Conservation (phyloP, 1,140 invertebrate genomes). For the Holotrichia oblita region DNA sequence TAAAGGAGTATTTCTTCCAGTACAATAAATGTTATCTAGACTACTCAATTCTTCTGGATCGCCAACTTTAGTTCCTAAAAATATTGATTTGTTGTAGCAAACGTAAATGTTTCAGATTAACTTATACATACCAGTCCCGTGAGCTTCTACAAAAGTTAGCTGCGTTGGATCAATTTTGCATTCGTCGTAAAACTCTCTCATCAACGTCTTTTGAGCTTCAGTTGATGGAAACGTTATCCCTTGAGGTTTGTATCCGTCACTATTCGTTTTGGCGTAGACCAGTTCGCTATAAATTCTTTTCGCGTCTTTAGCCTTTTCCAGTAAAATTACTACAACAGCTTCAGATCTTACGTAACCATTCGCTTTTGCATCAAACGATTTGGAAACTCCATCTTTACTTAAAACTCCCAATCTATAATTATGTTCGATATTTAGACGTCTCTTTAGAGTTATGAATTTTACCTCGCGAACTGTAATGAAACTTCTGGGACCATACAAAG, state of each 20-base stretch:
- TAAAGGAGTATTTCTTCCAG: slow-evolving; percentile 73
- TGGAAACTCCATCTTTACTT: slow-evolving; percentile 85
- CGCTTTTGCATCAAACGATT: slow-evolving; percentile 87
- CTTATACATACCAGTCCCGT: slow-evolving; percentile 79
- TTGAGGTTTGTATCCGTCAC: slow-evolving; percentile 80
- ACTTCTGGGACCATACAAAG: slow-evolving; percentile 86
- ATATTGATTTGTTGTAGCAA: neutral
- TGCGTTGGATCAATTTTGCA: slow-evolving; percentile 75
- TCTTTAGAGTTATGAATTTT: neutral
- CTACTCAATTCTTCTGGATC: slow-evolving; percentile 90
- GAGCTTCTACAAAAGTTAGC: slow-evolving; percentile 89
- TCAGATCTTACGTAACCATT: slow-evolving; percentile 82
- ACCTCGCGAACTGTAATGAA: slow-evolving; percentile 82
- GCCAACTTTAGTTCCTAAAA: slow-evolving; percentile 73
- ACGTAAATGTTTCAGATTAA: neutral
- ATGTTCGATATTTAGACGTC: neutral
- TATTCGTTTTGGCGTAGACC: slow-evolving; percentile 75
- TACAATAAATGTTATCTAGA: slow-evolving; percentile 84
- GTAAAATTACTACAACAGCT: slow-evolving; percentile 79
- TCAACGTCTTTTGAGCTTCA: slow-evolving; percentile 78
- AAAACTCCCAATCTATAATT: slow-evolving; percentile 81
- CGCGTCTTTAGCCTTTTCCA: slow-evolving; percentile 84
- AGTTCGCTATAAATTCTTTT: slow-evolving; percentile 75
- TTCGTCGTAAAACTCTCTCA: slow-evolving; percentile 89
- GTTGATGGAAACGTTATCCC: slow-evolving; percentile 93